Evolutionary conservation across 2,888 invertebrate genomes (phyloP).

Genomic region (Vannuccia rotundouncinata): DNA sequence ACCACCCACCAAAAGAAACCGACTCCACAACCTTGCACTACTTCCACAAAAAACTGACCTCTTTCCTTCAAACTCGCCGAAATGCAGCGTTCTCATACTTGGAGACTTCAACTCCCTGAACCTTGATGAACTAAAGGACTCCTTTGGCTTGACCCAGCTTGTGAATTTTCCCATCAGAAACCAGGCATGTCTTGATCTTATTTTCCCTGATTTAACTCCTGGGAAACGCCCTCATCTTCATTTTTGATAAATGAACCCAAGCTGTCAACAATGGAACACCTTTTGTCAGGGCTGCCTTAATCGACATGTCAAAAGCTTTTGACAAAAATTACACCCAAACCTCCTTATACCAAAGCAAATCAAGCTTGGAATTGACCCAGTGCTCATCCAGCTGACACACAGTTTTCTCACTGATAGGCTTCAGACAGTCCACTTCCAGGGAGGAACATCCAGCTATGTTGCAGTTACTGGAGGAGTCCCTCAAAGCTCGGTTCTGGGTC

Average conservation of each 20-base stretch:
- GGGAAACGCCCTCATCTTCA: neutral
- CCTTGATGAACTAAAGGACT: neutral
- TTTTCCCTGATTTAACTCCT: neutral
- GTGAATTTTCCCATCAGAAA: neutral
- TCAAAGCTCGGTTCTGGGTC: neutral
- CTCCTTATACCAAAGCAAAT: neutral
- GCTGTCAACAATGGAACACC: constrained; percentile 9
- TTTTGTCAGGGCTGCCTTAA: constrained; percentile 2
- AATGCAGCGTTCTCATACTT: neutral
- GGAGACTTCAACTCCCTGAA: neutral
- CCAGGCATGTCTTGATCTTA: neutral
- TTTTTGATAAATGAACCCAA: neutral
- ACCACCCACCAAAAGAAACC: neutral
- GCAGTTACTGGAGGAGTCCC: neutral
- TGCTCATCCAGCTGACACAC: neutral
- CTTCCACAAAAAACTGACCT: neutral
- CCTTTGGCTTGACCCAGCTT: neutral
- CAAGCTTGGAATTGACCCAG: constrained; percentile 9
- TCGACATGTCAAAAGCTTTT: neutral
- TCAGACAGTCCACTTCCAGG: constrained; percentile 17
- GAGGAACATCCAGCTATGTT: neutral
- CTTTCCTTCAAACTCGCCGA: neutral
- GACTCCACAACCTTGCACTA: neutral
- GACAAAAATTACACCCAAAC: neutral
- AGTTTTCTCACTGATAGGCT: constrained; percentile 5